phyloP scores from a whole-genome alignment of 2,797 vertebrate species.

The Brachyalestes nurse region DNA sequence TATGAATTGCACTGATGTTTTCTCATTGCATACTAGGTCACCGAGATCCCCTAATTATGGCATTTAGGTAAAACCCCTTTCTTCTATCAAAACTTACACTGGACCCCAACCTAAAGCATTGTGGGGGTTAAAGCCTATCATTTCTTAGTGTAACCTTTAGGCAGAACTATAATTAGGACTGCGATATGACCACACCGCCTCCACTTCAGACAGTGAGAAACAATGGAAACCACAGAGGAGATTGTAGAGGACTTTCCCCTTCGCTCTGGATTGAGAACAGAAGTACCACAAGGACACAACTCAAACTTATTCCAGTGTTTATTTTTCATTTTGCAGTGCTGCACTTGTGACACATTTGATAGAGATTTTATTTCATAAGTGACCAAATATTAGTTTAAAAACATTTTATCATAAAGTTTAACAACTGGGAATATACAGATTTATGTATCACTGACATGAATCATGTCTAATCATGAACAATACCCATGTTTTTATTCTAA shows the following conservation, averaged over 20 bases:
- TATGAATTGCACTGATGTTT: not conserved
- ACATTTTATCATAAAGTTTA: not conserved
- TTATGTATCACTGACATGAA: not conserved
- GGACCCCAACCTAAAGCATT: not conserved
- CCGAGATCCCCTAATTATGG: not conserved
- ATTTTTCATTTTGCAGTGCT: conserved; percentile 20
- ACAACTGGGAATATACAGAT: not conserved
- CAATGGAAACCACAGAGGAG: conserved; percentile 12
- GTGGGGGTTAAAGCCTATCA: not conserved
- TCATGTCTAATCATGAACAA: not conserved
- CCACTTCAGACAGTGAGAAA: not conserved
- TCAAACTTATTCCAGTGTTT: conserved; percentile 39
- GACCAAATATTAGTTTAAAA: conserved; percentile 1
- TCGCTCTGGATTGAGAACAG: not conserved
- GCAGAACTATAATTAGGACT: conserved; percentile 12
- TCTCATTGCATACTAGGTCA: not conserved
- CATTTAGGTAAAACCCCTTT: not conserved
- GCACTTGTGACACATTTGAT: not conserved
- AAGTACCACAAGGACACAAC: not conserved
- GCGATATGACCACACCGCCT: not conserved
- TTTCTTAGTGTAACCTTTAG: not conserved
- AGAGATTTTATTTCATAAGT: not conserved
- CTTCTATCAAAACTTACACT: conserved; percentile 5
- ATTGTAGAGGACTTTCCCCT: not conserved
- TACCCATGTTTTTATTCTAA: not conserved